Conservation (phyloP, 2,888 invertebrate species). For the Xestoiulus laeticollis region DNA sequence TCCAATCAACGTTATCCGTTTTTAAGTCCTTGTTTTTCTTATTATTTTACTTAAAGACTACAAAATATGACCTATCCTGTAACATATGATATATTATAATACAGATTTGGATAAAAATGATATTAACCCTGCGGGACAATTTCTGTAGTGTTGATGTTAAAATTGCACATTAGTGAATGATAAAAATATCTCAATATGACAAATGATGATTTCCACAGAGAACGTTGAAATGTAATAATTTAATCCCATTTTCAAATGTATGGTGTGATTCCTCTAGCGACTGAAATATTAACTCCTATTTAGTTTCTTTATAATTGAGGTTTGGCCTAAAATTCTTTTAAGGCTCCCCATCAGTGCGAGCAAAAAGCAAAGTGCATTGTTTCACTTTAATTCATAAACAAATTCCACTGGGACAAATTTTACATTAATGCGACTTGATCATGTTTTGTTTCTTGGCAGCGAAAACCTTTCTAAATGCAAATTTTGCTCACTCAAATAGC, state of each 20-base stretch:
- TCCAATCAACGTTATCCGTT: background rate
- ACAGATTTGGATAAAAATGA: too few relatives aligned
- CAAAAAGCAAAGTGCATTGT: background rate
- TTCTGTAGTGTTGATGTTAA: background rate
- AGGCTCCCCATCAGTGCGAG: background rate
- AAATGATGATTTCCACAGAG: background rate
- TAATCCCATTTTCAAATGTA: background rate
- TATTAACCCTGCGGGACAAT: too few relatives aligned
- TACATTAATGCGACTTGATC: slow-evolving; percentile 45
- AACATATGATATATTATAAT: too few relatives aligned
- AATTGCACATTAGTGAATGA: background rate
- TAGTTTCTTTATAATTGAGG: background rate
- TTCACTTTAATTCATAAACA: slow-evolving; percentile 27
- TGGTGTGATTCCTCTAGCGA: background rate
- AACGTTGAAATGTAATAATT: background rate
- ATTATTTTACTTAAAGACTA: background rate
- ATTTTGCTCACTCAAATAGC: background rate
- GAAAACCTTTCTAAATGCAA: slow-evolving; percentile 49
- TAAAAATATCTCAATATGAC: background rate
- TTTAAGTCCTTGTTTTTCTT: background rate
- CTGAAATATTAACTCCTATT: background rate
- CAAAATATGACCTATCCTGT: too few relatives aligned
- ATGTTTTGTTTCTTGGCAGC: slow-evolving; percentile 1
- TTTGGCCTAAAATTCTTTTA: background rate
- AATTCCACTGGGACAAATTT: slow-evolving; percentile 45